These are phyloP conservation scores for Brachionus koreanus DNA, from an alignment of 1,140 invertebrate species.

Conservation along the genomic window DNA sequence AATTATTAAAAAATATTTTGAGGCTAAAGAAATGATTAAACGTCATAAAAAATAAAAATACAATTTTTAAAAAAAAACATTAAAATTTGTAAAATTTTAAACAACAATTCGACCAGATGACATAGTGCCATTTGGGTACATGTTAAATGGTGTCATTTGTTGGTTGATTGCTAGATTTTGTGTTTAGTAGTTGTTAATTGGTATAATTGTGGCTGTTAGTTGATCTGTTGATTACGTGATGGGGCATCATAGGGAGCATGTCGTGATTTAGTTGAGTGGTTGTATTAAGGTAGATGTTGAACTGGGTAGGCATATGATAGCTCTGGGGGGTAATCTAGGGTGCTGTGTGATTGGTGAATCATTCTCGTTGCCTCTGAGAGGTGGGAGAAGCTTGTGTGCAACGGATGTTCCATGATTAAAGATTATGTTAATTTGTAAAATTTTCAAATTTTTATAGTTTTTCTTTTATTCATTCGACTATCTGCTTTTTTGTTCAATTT, in stretches of 20 bases:
- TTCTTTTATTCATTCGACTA: no score
- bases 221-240: not conserved
- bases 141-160: not conserved
- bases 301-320: not conserved
- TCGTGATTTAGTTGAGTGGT: not conserved
- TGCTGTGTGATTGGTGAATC: not conserved
- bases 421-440: constrained; percentile 4
- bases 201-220: not conserved
- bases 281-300: not conserved
- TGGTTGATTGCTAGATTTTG: not conserved
- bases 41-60: no score
- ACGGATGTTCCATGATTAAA: not conserved
- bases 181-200: not conserved
- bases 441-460: not conserved
- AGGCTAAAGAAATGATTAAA: no score
- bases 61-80: no score
- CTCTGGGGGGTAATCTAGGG: not conserved
- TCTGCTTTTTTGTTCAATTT: no score
- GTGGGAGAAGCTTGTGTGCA: not conserved
- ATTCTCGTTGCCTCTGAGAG: not conserved
- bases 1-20: no score
- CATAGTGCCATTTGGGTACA: constrained; percentile 6
- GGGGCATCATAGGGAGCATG: not conserved
- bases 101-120: no score
- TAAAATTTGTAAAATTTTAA: no score